Evolutionary conservation across 2,797 vertebrate species (phyloP).

Genomic region (Otolemur crassicaudatus): DNA sequence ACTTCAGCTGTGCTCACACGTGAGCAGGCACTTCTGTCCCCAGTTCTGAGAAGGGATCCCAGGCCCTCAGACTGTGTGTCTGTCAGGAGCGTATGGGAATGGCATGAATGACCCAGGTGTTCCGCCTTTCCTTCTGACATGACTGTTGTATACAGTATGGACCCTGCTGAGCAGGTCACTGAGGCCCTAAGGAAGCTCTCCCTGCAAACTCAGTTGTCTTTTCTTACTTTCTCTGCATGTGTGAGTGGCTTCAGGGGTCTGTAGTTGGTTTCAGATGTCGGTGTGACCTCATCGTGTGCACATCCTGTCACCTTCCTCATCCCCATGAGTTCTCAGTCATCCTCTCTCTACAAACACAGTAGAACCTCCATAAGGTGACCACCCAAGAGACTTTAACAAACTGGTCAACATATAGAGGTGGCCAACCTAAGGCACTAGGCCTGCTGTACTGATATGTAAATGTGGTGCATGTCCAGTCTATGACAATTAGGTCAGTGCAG

Average conservation of each 20-base stretch:
- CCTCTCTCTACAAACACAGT: neutral
- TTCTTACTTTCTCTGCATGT: neutral
- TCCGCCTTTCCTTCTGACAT: neutral
- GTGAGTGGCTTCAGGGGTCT: neutral
- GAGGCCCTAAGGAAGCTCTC: neutral
- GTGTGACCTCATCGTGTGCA: too few species aligned
- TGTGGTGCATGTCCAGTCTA: too few species aligned
- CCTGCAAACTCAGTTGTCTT: neutral
- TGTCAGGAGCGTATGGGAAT: neutral
- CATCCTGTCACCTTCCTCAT: neutral
- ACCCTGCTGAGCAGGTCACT: neutral
- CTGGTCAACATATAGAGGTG: too few species aligned
- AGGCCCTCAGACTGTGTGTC: neutral
- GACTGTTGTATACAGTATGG: neutral
- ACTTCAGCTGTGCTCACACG: neutral
- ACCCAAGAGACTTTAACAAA: too few species aligned
- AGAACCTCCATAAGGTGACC: too few species aligned
- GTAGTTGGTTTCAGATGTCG: rapidly evolving
- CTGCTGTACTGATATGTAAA: too few species aligned
- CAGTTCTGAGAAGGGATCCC: neutral
- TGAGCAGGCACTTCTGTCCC: neutral
- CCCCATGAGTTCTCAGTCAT: neutral
- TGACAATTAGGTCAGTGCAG: too few species aligned
- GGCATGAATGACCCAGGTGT: neutral
- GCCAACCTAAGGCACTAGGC: too few species aligned